phyloP scores from a whole-genome alignment of 2,113 vertebrate genomes.

The Mobula hypostoma region DNA sequence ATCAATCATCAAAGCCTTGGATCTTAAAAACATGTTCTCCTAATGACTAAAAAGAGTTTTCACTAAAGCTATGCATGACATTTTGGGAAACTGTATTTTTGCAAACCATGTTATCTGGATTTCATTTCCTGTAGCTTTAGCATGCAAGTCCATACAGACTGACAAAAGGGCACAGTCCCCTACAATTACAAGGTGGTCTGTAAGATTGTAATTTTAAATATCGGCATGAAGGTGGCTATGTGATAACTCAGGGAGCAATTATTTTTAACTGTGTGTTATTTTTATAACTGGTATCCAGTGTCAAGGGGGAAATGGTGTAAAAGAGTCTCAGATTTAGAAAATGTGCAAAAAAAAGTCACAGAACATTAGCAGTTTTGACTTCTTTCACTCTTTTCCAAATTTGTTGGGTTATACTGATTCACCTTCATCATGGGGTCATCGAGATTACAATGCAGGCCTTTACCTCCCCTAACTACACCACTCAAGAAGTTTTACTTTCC shows the following conservation, averaged over 20 bases:
- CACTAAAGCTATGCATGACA: not conserved
- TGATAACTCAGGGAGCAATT: not conserved
- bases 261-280: not conserved
- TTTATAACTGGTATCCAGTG: not conserved
- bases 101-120: slow-evolving; percentile 14
- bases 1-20: not conserved
- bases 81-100: not conserved
- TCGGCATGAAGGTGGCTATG: not conserved
- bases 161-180: not conserved
- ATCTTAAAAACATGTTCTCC: not conserved
- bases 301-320: not conserved
- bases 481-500: not conserved
- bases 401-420: not conserved
- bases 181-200: slow-evolving; percentile 11
- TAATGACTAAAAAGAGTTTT: not conserved
- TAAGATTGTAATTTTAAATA: slow-evolving; percentile 13
- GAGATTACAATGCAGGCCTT: not conserved
- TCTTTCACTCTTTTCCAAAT: not conserved
- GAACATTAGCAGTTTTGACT: not conserved
- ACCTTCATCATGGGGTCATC: not conserved
- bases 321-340: not conserved
- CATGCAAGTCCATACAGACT: not conserved
- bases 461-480: too few species aligned
- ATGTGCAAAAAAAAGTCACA: not conserved
- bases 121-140: slow-evolving; percentile 20